phyloP scores from a whole-genome alignment of 2,113 vertebrate species.

The Antechinus flavipes region DNA sequence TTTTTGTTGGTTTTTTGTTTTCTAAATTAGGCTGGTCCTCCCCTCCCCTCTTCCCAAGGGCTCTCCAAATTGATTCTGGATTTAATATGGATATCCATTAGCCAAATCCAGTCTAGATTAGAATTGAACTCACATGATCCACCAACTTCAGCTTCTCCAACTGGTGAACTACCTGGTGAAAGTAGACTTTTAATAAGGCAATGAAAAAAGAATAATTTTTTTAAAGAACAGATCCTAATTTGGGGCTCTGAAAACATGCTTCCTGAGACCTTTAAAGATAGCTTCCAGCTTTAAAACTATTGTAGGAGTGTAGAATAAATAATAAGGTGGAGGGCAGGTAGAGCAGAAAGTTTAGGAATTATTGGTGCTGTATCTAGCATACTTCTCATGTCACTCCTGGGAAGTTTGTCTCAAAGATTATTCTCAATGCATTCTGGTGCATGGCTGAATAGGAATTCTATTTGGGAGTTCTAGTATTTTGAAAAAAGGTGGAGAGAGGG shows the following conservation, averaged over 20 bases:
- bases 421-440: not conserved
- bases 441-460: not conserved
- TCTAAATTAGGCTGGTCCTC: not conserved
- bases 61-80: not conserved
- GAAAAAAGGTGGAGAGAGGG: not conserved
- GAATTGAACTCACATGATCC: not conserved
- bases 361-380: not conserved
- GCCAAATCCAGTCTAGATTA: not conserved
- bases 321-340: not conserved
- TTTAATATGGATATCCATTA: not conserved
- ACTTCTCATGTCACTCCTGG: not conserved
- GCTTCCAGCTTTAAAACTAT: not conserved
- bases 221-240: not conserved
- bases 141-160: not conserved
- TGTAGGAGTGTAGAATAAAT: not conserved
- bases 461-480: not conserved
- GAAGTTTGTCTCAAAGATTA: not conserved
- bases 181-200: not conserved
- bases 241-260: not conserved
- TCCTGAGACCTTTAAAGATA: not conserved
- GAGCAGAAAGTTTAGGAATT: not conserved
- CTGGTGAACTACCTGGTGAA: not conserved
- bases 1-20: not conserved
- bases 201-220: not conserved
- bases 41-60: not conserved